These are phyloP conservation scores for Xestia c-nigrum DNA, from an alignment of 2,888 invertebrate species.

Conservation along the genomic window DNA sequence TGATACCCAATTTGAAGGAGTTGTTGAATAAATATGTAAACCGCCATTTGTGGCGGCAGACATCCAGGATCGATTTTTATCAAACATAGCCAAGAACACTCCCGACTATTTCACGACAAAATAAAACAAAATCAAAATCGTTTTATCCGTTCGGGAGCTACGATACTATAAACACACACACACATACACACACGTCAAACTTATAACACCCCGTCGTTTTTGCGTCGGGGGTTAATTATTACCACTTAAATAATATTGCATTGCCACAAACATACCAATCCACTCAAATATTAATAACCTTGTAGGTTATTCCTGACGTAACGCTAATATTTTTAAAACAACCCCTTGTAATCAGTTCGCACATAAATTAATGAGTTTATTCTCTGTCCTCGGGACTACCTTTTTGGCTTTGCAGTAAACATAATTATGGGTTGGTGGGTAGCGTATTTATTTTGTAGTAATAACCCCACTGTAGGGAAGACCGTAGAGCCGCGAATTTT, in stretches of 20 bases:
- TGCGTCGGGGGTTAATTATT: no score
- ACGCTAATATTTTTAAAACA: slow-evolving; percentile 25
- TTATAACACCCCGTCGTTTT: no score
- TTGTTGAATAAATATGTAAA: no score
- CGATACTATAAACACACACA: no score
- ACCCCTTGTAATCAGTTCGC: slow-evolving; percentile 31
- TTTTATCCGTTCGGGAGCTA: no score
- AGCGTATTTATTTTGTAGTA: slow-evolving; percentile 52
- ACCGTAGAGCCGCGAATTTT: slow-evolving; percentile 18
- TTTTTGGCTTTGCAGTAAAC: slow-evolving; percentile 53
- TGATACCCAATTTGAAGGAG: no score
- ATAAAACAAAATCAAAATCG: no score
- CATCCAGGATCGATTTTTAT: no score
- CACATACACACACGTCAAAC: no score
- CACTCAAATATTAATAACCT: neutral
- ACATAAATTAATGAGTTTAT: slow-evolving; percentile 57
- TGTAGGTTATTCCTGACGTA: neutral
- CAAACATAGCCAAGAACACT: no score
- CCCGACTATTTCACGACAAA: no score
- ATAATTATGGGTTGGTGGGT: slow-evolving; percentile 44
- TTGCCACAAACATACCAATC: slow-evolving; percentile 7
- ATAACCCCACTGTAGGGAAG: slow-evolving; percentile 35
- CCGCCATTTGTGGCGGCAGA: no score
- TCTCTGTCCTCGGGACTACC: slow-evolving; percentile 25
- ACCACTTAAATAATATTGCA: neutral